Base-by-base conservation (phyloP, 64 coral and sea anemone genomes). In the Dendronephthya gigantea region DNA sequence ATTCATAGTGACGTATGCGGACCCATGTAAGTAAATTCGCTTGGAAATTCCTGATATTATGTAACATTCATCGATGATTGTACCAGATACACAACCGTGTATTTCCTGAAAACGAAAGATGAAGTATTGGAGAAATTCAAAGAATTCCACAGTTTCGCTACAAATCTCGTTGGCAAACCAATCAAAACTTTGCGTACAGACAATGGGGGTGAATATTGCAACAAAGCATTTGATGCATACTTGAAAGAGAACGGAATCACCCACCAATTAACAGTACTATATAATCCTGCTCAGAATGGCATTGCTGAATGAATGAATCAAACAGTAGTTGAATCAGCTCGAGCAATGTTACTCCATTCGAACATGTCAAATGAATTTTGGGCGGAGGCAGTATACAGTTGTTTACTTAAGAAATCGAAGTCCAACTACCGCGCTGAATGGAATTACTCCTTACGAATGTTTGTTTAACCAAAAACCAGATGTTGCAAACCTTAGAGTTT, bases 401-500 rank as follows among this genome's bases (percentile, higher is more conserved):
- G 68, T 85, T 31, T 85, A 85, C 30, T 34, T 85, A 11, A 41
- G 52, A 15, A 85, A 85, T 52, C 14, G 83, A 30, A 1, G 83
- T 30, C 83, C 83, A 33, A 51, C 83, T 9, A 85, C 12, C 8
- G 16, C 16, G 2, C 22, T 85, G 29, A 47, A 49, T 16, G 39
- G 40, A 23, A 49, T 49, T 7, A 84, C 43, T 27, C 83, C 83
- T 5, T 50, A 27, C 1, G 83, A 84, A 48, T 1, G 25, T 76
- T 76, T 76, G 23, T 76, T 76, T 76, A 35, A 35, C 12, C 12
- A n/a, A n/a, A n/a, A n/a, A n/a, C n/a, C n/a, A n/a, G n/a, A n/a
- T n/a, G n/a, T n/a, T n/a, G n/a, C n/a, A 25, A 27, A 76, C 23
- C 37, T 76, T 9, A 76, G 23, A 76, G 25, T 76, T 11, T 2